phyloP scores from a whole-genome alignment of 2,113 vertebrate genomes.

The Crotalus horridus region DNA sequence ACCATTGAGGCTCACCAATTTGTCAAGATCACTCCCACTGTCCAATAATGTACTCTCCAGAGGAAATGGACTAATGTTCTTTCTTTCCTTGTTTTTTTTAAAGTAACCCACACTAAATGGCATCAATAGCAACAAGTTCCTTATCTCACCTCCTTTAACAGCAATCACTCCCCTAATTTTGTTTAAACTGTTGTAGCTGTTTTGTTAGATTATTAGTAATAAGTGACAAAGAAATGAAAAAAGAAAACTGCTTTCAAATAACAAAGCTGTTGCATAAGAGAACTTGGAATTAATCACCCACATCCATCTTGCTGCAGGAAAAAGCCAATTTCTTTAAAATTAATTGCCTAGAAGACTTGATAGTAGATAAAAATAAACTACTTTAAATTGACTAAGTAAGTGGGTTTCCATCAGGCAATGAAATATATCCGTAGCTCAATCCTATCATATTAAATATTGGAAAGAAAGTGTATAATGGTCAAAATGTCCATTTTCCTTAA shows the following conservation, averaged over 20 bases:
- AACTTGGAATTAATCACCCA: slow-evolving; percentile 26
- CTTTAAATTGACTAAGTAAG: rapidly evolving
- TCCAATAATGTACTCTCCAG: not conserved
- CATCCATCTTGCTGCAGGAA: slow-evolving; percentile 8
- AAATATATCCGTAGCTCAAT: not conserved
- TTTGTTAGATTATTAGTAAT: not conserved
- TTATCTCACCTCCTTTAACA: not conserved
- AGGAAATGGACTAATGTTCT: not conserved
- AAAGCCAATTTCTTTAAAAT: slow-evolving; percentile 32
- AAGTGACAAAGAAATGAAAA: not conserved
- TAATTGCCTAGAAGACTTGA: slow-evolving; percentile 26
- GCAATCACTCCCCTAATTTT: not conserved
- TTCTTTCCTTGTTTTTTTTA: not conserved
- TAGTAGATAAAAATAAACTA: slow-evolving; percentile 16
- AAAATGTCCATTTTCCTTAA: not conserved
- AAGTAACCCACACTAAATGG: not conserved
- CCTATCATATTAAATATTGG: not conserved
- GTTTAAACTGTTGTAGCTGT: not conserved
- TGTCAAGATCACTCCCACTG: not conserved
- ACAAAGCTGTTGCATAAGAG: slow-evolving; percentile 3
- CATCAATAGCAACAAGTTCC: not conserved
- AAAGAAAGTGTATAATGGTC: not conserved
- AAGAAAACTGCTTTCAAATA: slow-evolving; percentile 23
- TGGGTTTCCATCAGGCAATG: rapidly evolving
- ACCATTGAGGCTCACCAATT: not conserved